phyloP scores from a whole-genome alignment of 1,140 invertebrate species.

The Hyles euphorbiae region DNA sequence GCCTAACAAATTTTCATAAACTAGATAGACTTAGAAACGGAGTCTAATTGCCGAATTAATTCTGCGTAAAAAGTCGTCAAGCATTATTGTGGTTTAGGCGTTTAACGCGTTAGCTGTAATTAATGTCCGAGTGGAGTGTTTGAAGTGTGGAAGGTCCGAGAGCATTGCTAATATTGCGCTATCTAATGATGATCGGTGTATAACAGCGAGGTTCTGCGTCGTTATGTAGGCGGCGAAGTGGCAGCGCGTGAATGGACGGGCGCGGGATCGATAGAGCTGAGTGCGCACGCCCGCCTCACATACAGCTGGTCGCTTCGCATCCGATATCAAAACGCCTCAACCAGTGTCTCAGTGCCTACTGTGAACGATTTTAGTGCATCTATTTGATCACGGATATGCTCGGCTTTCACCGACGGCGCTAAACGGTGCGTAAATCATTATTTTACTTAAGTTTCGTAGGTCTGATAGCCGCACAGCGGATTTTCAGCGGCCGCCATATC shows the following conservation, averaged over 20 bases:
- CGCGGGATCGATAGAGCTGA: conserved; percentile 63
- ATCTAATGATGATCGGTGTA: conserved; percentile 69
- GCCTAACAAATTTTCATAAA: no score
- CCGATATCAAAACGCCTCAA: conserved; percentile 32
- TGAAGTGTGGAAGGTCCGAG: conserved; percentile 39
- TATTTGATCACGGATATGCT: conserved; percentile 45
- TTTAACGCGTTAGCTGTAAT: conserved; percentile 28
- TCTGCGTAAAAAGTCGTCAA: no score
- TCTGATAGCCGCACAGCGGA: background rate
- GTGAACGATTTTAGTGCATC: conserved; percentile 44
- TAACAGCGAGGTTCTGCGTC: conserved; percentile 49
- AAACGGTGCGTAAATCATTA: conserved; percentile 54
- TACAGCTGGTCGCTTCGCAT: conserved; percentile 54
- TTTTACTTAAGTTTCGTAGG: conserved; percentile 12
- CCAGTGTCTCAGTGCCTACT: conserved; percentile 43
- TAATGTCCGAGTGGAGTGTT: conserved; percentile 36
- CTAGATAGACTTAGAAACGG: no score
- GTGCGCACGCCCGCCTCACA: conserved; percentile 55
- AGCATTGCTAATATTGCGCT: conserved; percentile 54
- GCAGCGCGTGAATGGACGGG: conserved; percentile 57
- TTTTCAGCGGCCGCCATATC: conserved; percentile 23
- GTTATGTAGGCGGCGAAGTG: conserved; percentile 64
- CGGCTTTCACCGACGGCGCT: conserved; percentile 40
- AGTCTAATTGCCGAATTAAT: no score
- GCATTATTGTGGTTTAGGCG: no score